These are phyloP conservation scores for Drosophila rufa DNA, from an alignment of 1,140 invertebrate species.

Conservation along the genomic window DNA sequence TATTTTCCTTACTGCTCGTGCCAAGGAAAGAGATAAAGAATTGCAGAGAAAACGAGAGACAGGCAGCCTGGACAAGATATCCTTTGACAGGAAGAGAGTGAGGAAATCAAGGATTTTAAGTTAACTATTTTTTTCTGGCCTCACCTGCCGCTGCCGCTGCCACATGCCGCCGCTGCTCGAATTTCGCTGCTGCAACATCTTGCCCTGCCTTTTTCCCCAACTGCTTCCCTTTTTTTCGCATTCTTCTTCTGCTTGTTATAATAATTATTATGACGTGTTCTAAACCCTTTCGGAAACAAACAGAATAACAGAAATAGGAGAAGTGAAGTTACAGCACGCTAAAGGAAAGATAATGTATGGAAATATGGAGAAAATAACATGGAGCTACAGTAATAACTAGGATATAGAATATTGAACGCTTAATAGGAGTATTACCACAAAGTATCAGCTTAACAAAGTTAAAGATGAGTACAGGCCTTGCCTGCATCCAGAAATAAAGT, in stretches of 20 bases:
- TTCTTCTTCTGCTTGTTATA: slow-evolving; percentile 29
- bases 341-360: neutral
- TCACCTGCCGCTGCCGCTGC: slow-evolving; percentile 43
- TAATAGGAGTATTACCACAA: too few relatives aligned
- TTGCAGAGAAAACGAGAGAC: neutral
- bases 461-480: neutral
- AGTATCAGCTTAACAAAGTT: too few relatives aligned
- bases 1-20: slow-evolving; percentile 50
- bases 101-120: slow-evolving; percentile 54
- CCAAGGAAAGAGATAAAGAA: slow-evolving; percentile 12
- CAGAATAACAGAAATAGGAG: neutral
- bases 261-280: slow-evolving; percentile 68
- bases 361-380: slow-evolving; percentile 3
- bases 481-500: too few relatives aligned
- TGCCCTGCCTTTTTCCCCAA: slow-evolving; percentile 2
- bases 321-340: slow-evolving; percentile 10
- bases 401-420: neutral
- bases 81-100: slow-evolving; percentile 42
- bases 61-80: slow-evolving; percentile 10
- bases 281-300: slow-evolving; percentile 2
- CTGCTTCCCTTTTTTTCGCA: slow-evolving; percentile 13
- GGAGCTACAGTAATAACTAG: neutral
- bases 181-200: slow-evolving; percentile 52
- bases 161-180: slow-evolving; percentile 76
- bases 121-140: slow-evolving; percentile 41